Evolutionary conservation across 2,797 vertebrate genomes (phyloP).

Genomic region (Eulemur albifrons): DNA sequence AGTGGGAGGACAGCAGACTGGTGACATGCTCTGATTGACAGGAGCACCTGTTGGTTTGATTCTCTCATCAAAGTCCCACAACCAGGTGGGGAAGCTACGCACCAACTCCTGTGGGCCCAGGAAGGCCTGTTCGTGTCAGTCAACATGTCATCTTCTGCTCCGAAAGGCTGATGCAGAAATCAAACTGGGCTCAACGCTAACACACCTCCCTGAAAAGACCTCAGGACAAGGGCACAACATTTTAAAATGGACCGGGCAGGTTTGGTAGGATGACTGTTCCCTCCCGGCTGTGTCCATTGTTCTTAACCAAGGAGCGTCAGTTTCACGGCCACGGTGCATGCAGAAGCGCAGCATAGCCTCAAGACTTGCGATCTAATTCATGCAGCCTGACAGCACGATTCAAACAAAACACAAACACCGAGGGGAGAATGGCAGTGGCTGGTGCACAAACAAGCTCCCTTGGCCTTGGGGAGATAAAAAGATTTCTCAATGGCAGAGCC

Average conservation of each 20-base stretch:
- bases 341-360: not conserved
- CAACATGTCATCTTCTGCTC: not conserved
- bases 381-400: not conserved
- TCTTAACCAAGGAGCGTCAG: not conserved
- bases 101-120: not conserved
- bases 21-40: accelerated
- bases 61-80: not conserved
- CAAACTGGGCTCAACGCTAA: not conserved
- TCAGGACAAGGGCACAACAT: not conserved
- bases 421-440: not conserved
- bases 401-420: not conserved
- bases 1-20: not conserved
- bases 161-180: not conserved
- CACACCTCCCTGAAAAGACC: not conserved
- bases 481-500: not conserved
- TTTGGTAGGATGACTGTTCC: not conserved
- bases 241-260: not conserved
- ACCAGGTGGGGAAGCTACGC: not conserved
- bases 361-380: not conserved
- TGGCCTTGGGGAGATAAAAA: not conserved
- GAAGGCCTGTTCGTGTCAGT: not conserved
- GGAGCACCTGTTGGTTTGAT: not conserved
- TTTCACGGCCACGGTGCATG: accelerated
- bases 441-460: not conserved
- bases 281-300: not conserved